Base-by-base conservation (phyloP, 1,140 invertebrate species). In the Gonatopus flavifemur region DNA sequence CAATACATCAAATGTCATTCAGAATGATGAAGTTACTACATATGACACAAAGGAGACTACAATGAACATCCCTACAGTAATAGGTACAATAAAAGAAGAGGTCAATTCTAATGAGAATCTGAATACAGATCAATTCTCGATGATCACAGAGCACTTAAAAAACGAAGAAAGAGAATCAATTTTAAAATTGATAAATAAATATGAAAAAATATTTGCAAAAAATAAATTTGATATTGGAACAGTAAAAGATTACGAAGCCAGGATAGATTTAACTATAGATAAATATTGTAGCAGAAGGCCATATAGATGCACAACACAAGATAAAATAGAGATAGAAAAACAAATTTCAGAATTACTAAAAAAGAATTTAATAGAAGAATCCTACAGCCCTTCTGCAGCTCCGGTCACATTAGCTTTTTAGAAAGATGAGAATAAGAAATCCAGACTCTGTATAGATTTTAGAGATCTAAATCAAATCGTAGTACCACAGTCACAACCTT, bases 241-340 rank as follows among this genome's bases (percentile, higher is more conserved):
- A n/a, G n/a, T n/a, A n/a, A n/a, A n/a, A 52, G 52, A 49, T 43
- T 51, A 42, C 30, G 19, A 55, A 66, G 70, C 64, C 43, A 52
- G 37, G 12, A 70, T 70, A 41, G 64, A 73, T 43, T 41, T 73
- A 42, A 20, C 60, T 10, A 42, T 67, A 15, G 64, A 71, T 18
- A 71, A 59, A 59, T 70, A 72, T 50, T 63, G 61, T 48, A 47
- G 46, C 54, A 71, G 62, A n/a, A n/a, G n/a, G n/a, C n/a, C n/a
- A n/a, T n/a, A n/a, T n/a, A n/a, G n/a, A n/a, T n/a, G n/a, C n/a
- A 49, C 62, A 58, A 42, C 69, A 8, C 49, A 62, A 38, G 70
- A 75, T 50, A 66, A 66, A 63, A 66, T 57, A 42, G 67, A 71
- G 44, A 71, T 69, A 49, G 66, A 69, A 44, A 18, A 62, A 28